Base-by-base conservation (phyloP, 2,797 vertebrate genomes). In the Cyclura pinguis region DNA sequence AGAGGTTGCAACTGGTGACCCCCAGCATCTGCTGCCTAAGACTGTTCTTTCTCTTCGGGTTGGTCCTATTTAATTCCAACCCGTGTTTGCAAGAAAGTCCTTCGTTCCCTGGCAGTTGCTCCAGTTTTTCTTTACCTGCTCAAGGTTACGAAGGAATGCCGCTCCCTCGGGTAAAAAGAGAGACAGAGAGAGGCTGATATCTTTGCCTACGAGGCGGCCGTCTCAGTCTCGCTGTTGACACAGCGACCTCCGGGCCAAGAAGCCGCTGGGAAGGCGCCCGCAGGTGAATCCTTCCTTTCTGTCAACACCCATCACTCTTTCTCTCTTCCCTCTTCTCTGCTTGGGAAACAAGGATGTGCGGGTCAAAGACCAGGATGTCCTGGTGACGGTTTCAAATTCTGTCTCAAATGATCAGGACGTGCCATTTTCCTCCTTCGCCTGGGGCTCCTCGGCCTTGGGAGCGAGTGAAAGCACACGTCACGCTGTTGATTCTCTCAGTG, bases 221-320 rank as follows among this genome's bases (percentile, higher is more conserved):
- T 72, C 64, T 62, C 24, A 88, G 52, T 27, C 22, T 32, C 20
- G 13, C 57, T 69, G 64, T 27, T 35, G 77, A 12, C n/a, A 88
- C 50, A 80, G 59, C 35, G 72, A 20, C 38, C 89, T 91, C 89
- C 84, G 69, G 90, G 81, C 82, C 93, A 90, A 86, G 50, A 94
- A 2, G 18, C 92, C 84, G 82, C 74, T 82, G 0, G 0, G 74
- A 59, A 76, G 89, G 69, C 76, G 16, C 85, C 87, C 85, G 90
- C n/a, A 59, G 0, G 0, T 42, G 35, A 55, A 88, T 24, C 62
- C 52, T 52, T 7, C 42, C 27, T 29, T 59, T 76, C 92, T 73
- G n/a, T 69, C 10, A 90, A 84, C 74, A 55, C 3, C 81, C n/a
- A 84, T 88, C 86, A 20, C 74, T 59, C 38, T 6, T 52, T 87